A percentile compares a stretch with the other conserved stretches of the same genome.
Evolutionary conservation across 2,113 vertebrate genomes (phyloP).

Genomic region (Cygnus buccinator): DNA sequence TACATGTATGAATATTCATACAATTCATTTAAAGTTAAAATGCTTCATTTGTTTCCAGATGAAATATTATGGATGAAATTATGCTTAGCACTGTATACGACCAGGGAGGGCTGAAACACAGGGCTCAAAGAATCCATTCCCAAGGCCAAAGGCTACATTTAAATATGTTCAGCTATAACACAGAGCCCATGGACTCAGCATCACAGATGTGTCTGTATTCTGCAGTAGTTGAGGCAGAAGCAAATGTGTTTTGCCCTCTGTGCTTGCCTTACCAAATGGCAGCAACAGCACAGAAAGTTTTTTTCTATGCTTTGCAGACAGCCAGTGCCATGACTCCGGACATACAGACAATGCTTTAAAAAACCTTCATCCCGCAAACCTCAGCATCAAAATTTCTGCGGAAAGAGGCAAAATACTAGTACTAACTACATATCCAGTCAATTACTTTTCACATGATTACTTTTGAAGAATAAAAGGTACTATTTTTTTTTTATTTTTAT

Average conservation of each 20-base stretch:
- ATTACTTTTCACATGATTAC: neutral
- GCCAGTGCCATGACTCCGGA: neutral
- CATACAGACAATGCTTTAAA: neutral
- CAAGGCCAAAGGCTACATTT: neutral
- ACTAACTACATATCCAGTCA: neutral
- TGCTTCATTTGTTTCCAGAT: neutral
- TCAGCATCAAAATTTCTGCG: neutral
- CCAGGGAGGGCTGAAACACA: neutral
- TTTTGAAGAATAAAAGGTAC: neutral
- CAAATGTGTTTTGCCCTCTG: neutral
- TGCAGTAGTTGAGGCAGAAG: neutral
- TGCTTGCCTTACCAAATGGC: neutral
- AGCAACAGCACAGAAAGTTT: neutral
- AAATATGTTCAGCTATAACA: neutral
- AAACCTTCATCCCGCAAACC: neutral
- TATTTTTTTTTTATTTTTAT: too few species aligned
- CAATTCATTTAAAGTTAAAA: neutral
- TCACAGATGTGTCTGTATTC: fast-evolving
- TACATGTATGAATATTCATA: neutral
- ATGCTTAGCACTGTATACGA: neutral
- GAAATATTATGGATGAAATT: neutral
- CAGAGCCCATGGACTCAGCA: neutral
- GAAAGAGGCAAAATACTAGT: neutral
- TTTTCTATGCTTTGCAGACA: neutral
- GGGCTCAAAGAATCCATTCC: neutral